Evolutionary conservation across 1,140 invertebrate species (phyloP).

Genomic region (Ceratina australensis): DNA sequence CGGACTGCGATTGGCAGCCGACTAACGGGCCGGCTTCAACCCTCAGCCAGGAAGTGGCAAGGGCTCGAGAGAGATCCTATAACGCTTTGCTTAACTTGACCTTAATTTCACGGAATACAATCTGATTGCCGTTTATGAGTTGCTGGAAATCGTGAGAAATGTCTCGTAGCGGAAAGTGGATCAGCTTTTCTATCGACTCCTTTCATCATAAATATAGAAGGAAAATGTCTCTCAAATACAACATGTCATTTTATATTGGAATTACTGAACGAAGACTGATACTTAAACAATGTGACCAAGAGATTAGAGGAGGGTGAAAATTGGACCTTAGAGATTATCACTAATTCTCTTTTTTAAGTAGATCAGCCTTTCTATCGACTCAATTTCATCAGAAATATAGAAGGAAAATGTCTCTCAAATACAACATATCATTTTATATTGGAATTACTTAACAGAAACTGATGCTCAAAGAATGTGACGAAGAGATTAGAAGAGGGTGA

Average conservation of each 20-base stretch:
- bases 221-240: too few relatives aligned
- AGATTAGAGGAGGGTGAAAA: too few relatives aligned
- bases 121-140: constrained; percentile 40
- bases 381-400: too few relatives aligned
- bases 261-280: too few relatives aligned
- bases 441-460: too few relatives aligned
- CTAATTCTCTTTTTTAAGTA: not conserved
- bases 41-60: constrained; percentile 44
- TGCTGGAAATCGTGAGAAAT: constrained; percentile 4
- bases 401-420: too few relatives aligned
- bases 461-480: too few relatives aligned
- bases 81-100: constrained; percentile 46
- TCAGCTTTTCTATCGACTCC: not conserved
- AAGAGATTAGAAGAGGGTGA: too few relatives aligned
- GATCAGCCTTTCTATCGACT: not conserved
- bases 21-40: constrained; percentile 44
- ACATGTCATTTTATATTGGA: too few relatives aligned
- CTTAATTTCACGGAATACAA: constrained; percentile 41
- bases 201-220: too few relatives aligned
- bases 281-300: too few relatives aligned
- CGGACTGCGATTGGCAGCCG: constrained; percentile 44
- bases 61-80: constrained; percentile 32
- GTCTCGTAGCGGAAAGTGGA: not conserved
- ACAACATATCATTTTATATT: too few relatives aligned
- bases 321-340: not conserved